A percentile compares a stretch with the other conserved stretches of the same genome.
phyloP scores from a whole-genome alignment of 2,888 invertebrate species.

The Papilio gigon region DNA sequence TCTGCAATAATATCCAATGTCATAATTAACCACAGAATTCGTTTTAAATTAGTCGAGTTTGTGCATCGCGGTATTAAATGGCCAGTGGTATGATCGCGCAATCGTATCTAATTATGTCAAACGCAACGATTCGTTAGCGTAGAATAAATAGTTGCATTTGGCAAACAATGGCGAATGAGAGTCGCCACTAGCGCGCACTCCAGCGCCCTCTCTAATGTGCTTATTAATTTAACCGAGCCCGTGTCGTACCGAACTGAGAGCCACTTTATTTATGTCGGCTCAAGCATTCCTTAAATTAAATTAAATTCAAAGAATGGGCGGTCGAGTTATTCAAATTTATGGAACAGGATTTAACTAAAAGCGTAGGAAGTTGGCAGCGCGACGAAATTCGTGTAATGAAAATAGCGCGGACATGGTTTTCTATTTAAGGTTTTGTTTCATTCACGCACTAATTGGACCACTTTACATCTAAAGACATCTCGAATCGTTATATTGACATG shows the following conservation, averaged over 20 bases:
- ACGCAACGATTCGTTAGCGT: slow-evolving; percentile 37
- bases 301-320: slow-evolving; percentile 43
- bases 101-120: slow-evolving; percentile 40
- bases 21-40: slow-evolving; percentile 29
- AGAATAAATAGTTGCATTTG: slow-evolving; percentile 42
- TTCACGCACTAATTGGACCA: background rate
- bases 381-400: slow-evolving; percentile 28
- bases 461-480: background rate
- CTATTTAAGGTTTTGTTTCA: slow-evolving; percentile 2
- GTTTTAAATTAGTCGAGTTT: slow-evolving; percentile 27
- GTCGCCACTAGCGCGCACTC: slow-evolving; percentile 36
- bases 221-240: slow-evolving; percentile 50
- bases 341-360: slow-evolving; percentile 37
- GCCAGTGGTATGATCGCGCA: slow-evolving; percentile 18
- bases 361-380: slow-evolving; percentile 17
- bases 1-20: background rate
- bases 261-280: slow-evolving; percentile 44
- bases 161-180: slow-evolving; percentile 44
- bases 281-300: slow-evolving; percentile 44
- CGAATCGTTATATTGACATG: background rate
- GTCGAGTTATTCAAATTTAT: slow-evolving; percentile 43
- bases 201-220: slow-evolving; percentile 48
- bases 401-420: slow-evolving; percentile 27
- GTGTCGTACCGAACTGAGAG: slow-evolving; percentile 44
- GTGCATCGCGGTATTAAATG: slow-evolving; percentile 26